Conservation (phyloP, 2,113 vertebrate genomes). For the Pycnonotus jocosus region DNA sequence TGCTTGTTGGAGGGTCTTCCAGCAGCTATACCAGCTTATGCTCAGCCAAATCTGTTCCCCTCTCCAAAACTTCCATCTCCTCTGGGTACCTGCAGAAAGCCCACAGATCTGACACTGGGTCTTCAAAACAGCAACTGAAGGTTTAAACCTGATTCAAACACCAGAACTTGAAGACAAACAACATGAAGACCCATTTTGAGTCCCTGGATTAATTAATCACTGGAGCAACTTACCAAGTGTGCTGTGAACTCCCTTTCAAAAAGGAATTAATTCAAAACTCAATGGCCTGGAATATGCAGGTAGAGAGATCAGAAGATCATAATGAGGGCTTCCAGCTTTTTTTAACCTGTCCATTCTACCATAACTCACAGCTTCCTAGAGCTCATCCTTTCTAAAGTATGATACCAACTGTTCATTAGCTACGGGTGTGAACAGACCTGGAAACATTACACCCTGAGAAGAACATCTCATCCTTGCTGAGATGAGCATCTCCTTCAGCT, state of each 20-base stretch:
- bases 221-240: neutral
- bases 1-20: neutral
- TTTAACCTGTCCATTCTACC: neutral
- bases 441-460: neutral
- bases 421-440: neutral
- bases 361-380: neutral
- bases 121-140: neutral
- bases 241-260: neutral
- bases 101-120: neutral
- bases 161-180: neutral
- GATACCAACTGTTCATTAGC: neutral
- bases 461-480: neutral
- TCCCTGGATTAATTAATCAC: neutral
- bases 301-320: neutral
- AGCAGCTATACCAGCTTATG: neutral
- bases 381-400: neutral
- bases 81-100: neutral
- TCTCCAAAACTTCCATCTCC: neutral
- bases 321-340: neutral
- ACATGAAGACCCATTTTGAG: neutral
- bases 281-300: neutral
- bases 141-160: neutral
- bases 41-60: neutral
- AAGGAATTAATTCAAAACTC: neutral
- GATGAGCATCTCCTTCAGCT: neutral